Evolutionary conservation across 2,888 invertebrate genomes (phyloP).

Genomic region (Neelides folsomi): DNA sequence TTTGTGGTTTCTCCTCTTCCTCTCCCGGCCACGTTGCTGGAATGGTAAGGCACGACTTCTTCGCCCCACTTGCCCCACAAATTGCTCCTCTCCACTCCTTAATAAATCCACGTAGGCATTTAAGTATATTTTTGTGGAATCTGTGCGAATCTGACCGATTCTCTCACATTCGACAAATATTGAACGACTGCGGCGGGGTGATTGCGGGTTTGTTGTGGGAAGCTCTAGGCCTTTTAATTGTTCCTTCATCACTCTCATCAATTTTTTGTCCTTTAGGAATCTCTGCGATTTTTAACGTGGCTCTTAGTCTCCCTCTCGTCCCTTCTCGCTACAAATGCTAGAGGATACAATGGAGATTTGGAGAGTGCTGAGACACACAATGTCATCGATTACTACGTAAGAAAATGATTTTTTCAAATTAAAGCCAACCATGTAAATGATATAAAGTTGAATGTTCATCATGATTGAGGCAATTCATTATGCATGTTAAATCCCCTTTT

Average conservation of each 20-base stretch:
- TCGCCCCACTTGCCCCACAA: not conserved
- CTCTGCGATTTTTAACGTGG: slow-evolving; percentile 4
- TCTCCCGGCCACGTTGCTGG: too few relatives aligned
- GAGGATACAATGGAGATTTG: slow-evolving; percentile 15
- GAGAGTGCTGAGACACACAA: slow-evolving; percentile 17
- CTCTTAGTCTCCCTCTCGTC: slow-evolving; percentile 13
- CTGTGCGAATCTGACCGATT: too few relatives aligned
- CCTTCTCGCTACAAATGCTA: slow-evolving; percentile 20
- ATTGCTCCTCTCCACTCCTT: too few relatives aligned
- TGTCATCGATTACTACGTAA: slow-evolving; percentile 30
- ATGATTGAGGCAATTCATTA: not conserved
- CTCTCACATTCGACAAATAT: too few relatives aligned
- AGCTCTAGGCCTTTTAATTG: not conserved
- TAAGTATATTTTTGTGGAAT: too few relatives aligned
- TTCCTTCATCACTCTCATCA: not conserved
- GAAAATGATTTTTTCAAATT: slow-evolving; percentile 2
- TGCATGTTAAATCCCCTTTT: not conserved
- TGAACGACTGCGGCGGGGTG: not conserved
- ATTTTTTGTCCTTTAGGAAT: slow-evolving; percentile 3
- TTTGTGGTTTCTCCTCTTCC: not conserved
- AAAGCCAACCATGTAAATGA: not conserved
- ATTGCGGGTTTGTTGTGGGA: slow-evolving; percentile 9
- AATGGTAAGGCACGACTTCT: not conserved
- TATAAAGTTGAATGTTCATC: not conserved
- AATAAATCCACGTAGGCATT: too few relatives aligned